Base-by-base conservation (phyloP, 2,888 invertebrate species). In the Brenthis hecate region DNA sequence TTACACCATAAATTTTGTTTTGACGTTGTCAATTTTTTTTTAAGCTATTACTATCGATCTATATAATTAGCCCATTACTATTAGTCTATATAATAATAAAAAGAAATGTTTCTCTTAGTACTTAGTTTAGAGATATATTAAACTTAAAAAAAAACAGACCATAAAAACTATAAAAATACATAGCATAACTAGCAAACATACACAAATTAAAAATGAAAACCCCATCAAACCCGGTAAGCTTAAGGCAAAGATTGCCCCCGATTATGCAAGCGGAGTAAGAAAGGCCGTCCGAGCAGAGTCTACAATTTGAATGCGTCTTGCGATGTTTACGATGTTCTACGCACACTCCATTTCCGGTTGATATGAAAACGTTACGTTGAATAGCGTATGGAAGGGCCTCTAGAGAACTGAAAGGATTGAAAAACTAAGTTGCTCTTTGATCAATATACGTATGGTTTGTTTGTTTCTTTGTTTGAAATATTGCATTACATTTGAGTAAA, bases 291-390 rank as follows among this genome's bases (percentile, higher is more conserved):
- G 48, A 28, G 48, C 60, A 48, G 75, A 85, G 86, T 85, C 82
- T 85, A 85, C 87, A 85, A 85, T 62, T 53, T 85, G 89, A 88
- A 88, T 91, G 89, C 89, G 90, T 91, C 87, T 85, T 81, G 81
- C 77, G 71, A 78, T 89, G 88, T 90, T 91, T 89, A 82, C 84
- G 80, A 76, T 78, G 78, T 80, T 81, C 78, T 80, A 84, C 86
- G 88, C 87, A 88, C 85, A 88, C 90, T 85, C 85, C 85, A 88
- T 89, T 88, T 85, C 81, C 78, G 79, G 80, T 83, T 85, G 86
- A 87, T 88, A 88, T 85, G 85, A 86, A 85, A 83, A 79, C 82
- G 74, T 77, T 79, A 69, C 75, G 79, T 75, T 88, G 82, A 88
- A 88, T 82, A 79, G 62, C 62, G 62, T 53, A 62, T 36, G 53